Conservation (phyloP, 2,113 vertebrate genomes). For the Nerophis ophidion region DNA sequence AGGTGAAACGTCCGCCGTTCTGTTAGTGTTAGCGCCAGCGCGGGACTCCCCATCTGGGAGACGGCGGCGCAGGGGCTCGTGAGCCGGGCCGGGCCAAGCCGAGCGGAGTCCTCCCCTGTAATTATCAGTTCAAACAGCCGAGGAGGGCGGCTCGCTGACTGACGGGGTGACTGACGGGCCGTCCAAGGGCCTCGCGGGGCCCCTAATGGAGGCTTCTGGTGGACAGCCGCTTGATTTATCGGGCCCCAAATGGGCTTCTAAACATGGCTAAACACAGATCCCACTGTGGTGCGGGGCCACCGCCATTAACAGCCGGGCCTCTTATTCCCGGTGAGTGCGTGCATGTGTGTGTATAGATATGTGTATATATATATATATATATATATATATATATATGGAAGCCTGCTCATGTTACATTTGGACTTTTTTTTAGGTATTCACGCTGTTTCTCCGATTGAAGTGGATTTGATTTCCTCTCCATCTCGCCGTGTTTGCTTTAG, state of each 20-base stretch:
- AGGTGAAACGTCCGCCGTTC: conserved; percentile 48
- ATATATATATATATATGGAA: not conserved
- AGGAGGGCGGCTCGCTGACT: conserved; percentile 51
- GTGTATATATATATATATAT: too few relatives aligned
- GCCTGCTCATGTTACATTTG: conserved; percentile 21
- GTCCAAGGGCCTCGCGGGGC: conserved; percentile 50
- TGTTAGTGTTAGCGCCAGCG: conserved; percentile 61
- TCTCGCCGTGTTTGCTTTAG: not conserved
- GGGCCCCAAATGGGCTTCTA: conserved; percentile 68
- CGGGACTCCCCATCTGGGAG: conserved; percentile 21
- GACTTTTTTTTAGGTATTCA: not conserved
- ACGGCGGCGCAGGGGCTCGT: conserved; percentile 3
- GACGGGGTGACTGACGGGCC: conserved; percentile 71
- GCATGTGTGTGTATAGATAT: conserved; percentile 12
- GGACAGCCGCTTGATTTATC: conserved; percentile 73
- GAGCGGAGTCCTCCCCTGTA: conserved; percentile 65
- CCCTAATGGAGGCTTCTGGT: conserved; percentile 74
- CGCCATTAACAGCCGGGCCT: conserved; percentile 51
- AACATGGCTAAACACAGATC: conserved; percentile 73
- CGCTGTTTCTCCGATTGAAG: conserved; percentile 5
- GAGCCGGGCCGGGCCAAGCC: conserved; percentile 25
- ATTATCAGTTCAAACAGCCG: conserved; percentile 72
- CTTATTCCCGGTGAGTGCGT: conserved; percentile 21
- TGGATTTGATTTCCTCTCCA: not conserved
- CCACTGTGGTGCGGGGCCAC: conserved; percentile 63